Evolutionary conservation across 2,888 invertebrate species (phyloP), one percentile per base, ranked within the genome.

Genomic region (Choreutis nemorana): DNA sequence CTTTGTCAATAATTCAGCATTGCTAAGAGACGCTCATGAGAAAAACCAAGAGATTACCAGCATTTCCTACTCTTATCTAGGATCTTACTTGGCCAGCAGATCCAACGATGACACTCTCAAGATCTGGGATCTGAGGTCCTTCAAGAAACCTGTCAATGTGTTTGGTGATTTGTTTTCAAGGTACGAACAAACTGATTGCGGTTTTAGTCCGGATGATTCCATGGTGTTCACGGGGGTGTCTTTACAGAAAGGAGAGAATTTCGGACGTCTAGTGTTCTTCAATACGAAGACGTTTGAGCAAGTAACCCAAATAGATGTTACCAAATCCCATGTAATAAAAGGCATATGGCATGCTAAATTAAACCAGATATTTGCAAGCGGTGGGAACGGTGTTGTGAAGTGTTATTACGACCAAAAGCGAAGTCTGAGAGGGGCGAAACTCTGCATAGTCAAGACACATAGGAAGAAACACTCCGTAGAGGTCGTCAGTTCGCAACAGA

Each of bases 321-420:
- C 88, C 0, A 84, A 89, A 47, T 88, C 92, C 0, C 92, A 92
- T 40, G 87, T 94, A 0, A 91, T 98, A 1, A 91, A 96, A 55
- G 85, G 89, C 0, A 62, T 91, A 1, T 99, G 99, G 99, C 98
- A 99, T 70, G 92, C 98, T 0, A 94, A 95, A 58, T 68, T 99
- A n/a, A 98, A 99, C 57, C 99, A 99, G 60, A 87, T 99, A 23
- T 91, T 97, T 38, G 87, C 94, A 0, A 93, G 96, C 0, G 91
- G 93, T 43, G 94, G 94, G 0, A 92, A 95, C 56, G 98, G 98
- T 0, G 79, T 84, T 0, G 88, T 95, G 0, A 93, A 94, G 48
- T 89, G 95, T 30, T 94, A 89, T 55, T 99, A 97, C 48, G 97
- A 97, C 54, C 87, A 90, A 1, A 86, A 87, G 32, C 83, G 86